Conservation (phyloP, 2,888 invertebrate genomes). For the Clusia tigrina region DNA sequence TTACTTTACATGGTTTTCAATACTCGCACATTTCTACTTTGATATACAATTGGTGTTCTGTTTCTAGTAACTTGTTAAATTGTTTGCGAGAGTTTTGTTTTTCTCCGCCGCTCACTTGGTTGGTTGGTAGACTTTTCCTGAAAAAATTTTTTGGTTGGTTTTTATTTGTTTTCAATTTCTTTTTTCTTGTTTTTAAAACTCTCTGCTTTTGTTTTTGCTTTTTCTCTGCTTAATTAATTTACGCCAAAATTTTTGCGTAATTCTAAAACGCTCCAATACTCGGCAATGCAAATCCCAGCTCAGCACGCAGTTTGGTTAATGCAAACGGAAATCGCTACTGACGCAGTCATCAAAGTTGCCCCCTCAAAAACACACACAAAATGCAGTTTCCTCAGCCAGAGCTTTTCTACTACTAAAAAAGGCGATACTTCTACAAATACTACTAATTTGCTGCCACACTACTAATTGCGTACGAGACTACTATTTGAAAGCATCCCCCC, state of each 20-base stretch:
- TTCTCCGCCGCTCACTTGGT: too few relatives aligned
- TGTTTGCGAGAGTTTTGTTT: too few relatives aligned
- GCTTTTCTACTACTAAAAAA: constrained; percentile 18
- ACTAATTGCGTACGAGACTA: not conserved
- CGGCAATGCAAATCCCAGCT: not conserved
- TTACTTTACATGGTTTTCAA: not conserved
- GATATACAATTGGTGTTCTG: too few relatives aligned
- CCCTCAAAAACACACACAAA: not conserved
- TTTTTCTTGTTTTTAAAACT: not conserved
- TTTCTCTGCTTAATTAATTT: not conserved
- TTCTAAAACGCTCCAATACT: too few relatives aligned
- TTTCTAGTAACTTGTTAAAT: too few relatives aligned
- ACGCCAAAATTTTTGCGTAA: not conserved
- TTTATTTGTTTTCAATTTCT: not conserved
- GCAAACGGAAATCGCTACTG: constrained; percentile 31
- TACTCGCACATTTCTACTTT: too few relatives aligned
- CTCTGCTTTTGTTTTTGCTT: not conserved
- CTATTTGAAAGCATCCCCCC: not conserved
- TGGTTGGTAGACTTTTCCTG: too few relatives aligned
- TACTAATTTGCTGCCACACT: not conserved
- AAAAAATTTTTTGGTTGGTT: not conserved
- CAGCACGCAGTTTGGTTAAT: not conserved
- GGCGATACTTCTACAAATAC: not conserved
- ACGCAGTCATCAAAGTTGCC: constrained; percentile 33
- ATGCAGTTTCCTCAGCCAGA: constrained; percentile 8